A percentile compares a stretch with the other conserved stretches of the same genome.
phyloP scores from a whole-genome alignment of 2,113 vertebrate species.

The Pungitius pungitius region DNA sequence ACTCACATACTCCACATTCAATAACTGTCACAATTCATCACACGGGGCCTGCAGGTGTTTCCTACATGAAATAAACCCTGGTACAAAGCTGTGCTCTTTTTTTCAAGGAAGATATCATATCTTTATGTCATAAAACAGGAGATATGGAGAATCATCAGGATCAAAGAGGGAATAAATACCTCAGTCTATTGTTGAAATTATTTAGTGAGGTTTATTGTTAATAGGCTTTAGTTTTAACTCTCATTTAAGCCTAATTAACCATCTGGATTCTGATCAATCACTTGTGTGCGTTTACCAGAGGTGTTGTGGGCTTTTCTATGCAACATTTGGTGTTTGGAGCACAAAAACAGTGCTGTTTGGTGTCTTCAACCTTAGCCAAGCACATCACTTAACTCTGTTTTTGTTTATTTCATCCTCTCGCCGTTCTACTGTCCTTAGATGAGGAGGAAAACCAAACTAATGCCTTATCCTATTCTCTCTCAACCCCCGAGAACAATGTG shows the following conservation, averaged over 20 bases:
- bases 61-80: conserved; percentile 10
- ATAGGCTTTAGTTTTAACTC: not conserved
- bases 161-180: not conserved
- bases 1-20: not conserved
- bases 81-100: no score
- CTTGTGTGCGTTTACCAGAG: not conserved
- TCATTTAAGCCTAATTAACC: not conserved
- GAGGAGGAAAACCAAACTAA: not conserved
- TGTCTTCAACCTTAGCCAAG: not conserved
- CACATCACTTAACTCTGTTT: not conserved
- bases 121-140: no score
- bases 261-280: not conserved
- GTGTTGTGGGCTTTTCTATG: not conserved
- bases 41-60: conserved; percentile 10
- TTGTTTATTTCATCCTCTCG: not conserved
- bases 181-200: not conserved
- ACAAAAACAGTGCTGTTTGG: not conserved
- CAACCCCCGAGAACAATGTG: not conserved
- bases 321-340: not conserved
- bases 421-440: not conserved
- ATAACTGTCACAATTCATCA: conserved; percentile 1
- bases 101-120: no score
- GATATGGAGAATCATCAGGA: not conserved
- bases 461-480: not conserved
- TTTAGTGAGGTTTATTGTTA: not conserved